Percentiles rank a stretch among this genome's conserved stretches.
Evolutionary conservation across 2,113 vertebrate genomes (phyloP).

Genomic region (Galbula dea): DNA sequence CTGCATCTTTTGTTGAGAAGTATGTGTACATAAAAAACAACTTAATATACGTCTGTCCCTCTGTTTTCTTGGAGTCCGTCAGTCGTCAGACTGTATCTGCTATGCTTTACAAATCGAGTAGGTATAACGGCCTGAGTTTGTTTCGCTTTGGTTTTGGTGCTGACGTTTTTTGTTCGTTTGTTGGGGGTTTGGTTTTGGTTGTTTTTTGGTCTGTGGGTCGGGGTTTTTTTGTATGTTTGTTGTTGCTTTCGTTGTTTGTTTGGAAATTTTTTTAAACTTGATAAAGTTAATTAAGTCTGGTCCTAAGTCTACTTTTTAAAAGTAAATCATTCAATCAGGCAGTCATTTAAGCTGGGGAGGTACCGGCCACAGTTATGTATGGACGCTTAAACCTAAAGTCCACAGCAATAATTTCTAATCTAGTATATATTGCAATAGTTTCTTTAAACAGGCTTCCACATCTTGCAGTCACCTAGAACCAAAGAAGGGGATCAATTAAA

Average conservation of each 20-base stretch:
- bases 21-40: not conserved
- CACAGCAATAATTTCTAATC: not conserved
- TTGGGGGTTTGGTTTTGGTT: not conserved
- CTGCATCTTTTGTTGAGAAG: not conserved
- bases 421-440: not conserved
- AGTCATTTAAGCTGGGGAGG: not conserved
- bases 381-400: not conserved
- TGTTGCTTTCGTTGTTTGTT: too few relatives aligned
- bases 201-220: too few relatives aligned
- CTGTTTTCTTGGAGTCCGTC: not conserved
- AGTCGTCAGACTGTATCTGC: not conserved
- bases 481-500: not conserved
- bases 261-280: too few relatives aligned
- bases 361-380: rapidly evolving
- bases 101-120: not conserved
- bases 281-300: not conserved
- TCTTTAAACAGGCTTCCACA: not conserved
- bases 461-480: not conserved
- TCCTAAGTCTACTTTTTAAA: not conserved
- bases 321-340: not conserved
- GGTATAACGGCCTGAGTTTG: not conserved
- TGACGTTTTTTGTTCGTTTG: not conserved
- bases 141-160: not conserved
- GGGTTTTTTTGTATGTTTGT: too few relatives aligned
- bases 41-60: rapidly evolving